Evolutionary conservation across 2,888 invertebrate species (phyloP), one percentile per base, ranked within the genome.

Genomic region (Machimus rusticus): DNA sequence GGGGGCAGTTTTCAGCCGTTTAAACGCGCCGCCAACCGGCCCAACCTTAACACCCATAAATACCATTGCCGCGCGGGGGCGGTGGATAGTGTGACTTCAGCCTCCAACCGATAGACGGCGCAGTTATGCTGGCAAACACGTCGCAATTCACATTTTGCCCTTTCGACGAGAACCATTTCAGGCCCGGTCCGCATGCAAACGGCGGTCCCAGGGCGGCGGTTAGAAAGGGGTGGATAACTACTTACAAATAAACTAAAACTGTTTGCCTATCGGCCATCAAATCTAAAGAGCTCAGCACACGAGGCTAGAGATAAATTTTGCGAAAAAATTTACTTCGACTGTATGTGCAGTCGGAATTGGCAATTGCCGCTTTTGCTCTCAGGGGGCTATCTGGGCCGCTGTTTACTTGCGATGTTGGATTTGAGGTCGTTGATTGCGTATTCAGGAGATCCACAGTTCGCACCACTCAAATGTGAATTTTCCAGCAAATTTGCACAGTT

Each of bases 1-100:
- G 39, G n/a, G 79, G 87, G 79, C 87, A 79, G 87, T 87, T 85
- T 85, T 87, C 87, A 85, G 86, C 77, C 87, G 87, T 87, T 88
- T 88, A 87, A 88, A 87, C 85, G 86, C 81, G 31, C 81, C 82
- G 84, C 87, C 86, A 79, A 88, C 85, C 87, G 87, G 86, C 43
- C 87, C 86, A 39, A 81, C 66, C 85, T 81, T 84, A 87, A 86
- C 87, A 88, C 87, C 85, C 85, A 88, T 82, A 57, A 34, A 82
- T 82, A 87, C 23, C 57, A 51, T 16, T 1, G 57, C 19, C 9
- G 23, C n/a, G 66, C 19, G 23, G 66, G 23, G 66, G 85, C 87
- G 87, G 76, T 81, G 55, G 87, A 34, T 81, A 31, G 81, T 77
- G 43, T 66, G 76, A 82, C 82, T 57, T 82, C 37, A 57, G 12